Evolutionary conservation across 2,888 invertebrate genomes (phyloP).

Genomic region (Amorpha juglandis): DNA sequence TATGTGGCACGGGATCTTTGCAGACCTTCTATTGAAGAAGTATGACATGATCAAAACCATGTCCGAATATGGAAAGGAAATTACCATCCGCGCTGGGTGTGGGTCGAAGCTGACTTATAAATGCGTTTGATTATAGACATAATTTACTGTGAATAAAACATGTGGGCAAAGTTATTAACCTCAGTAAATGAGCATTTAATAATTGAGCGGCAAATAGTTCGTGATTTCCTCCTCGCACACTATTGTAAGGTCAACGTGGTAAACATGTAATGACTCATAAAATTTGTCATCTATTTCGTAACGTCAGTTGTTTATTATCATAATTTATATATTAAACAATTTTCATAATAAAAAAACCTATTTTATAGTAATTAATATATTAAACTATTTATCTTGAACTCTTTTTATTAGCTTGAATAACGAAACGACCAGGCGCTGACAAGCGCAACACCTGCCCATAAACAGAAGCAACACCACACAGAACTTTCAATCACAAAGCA

Average conservation of each 20-base stretch:
- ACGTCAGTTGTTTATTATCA: not conserved
- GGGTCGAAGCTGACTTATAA: not conserved
- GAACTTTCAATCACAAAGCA: too few relatives aligned
- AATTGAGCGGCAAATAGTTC: slow-evolving; percentile 14
- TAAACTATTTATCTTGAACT: not conserved
- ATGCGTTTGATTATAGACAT: not conserved
- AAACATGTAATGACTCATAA: slow-evolving; percentile 20
- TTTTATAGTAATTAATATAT: not conserved
- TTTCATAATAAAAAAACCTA: too few relatives aligned
- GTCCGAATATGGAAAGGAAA: too few relatives aligned
- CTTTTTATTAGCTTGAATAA: too few relatives aligned
- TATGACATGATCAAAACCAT: too few relatives aligned
- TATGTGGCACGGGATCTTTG: too few relatives aligned
- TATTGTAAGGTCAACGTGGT: slow-evolving; percentile 6
- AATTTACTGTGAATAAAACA: not conserved
- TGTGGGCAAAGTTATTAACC: slow-evolving; percentile 20
- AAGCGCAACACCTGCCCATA: too few relatives aligned
- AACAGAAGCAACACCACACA: too few relatives aligned
- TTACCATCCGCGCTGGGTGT: too few relatives aligned
- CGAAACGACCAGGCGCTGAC: too few relatives aligned
- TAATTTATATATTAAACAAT: not conserved
- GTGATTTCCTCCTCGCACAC: slow-evolving; percentile 17
- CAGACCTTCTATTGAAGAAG: too few relatives aligned
- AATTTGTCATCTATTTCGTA: slow-evolving; percentile 9
- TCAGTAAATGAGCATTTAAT: slow-evolving; percentile 13